Base-by-base conservation (phyloP, 2,113 vertebrate genomes). In the Macroglossus sobrinus region DNA sequence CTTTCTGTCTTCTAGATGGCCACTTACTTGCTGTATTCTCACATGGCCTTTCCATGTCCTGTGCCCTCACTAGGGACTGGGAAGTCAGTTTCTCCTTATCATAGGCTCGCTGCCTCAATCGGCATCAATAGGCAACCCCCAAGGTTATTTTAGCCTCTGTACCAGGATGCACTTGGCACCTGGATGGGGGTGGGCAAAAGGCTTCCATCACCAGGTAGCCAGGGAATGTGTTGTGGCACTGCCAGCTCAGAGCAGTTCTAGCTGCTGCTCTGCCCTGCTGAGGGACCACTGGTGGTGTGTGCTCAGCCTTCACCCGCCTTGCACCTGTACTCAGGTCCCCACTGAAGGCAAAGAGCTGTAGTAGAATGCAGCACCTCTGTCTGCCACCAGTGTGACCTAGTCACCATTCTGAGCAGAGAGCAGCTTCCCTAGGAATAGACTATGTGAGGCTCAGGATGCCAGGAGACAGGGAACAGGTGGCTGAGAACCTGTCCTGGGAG, bases 281-380 rank as follows among this genome's bases (percentile, higher is more conserved):
- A 57, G 75, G 50, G 4, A 35, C 10, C 26, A 8, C 0, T 0
- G 26, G 47, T 7, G 15, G 10, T 13, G 12, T 22, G 30, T 4
- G 4, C 24, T 64, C 26, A 66, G 26, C 12, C 50, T 90, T 2
- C 11, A 30, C 53, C 3, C 28, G 28, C 43, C 5, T 0, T 22
- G 22, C 35, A 15, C 38, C 43, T n/a, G 22, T 24, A 7, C 38
- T 19, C n/a, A 14, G 18, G 19, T 5, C 12, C 24, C 61, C 50
- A 30, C 11, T 22, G 15, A 47, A 12, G 22, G 30, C 0, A 0
- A 69, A 82, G 40, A 10, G 24, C 30, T n/a, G 5, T 0, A 2
- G 13, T 10, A 33, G 1, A 71, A 57, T 26, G 8, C 30, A 82
- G 12, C 53, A 26, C 11, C 3, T 19, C 24, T 33, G 28, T 28